Base-by-base conservation (phyloP, 92 coral and sea anemone species). In the Anthopleura xanthogrammica region DNA sequence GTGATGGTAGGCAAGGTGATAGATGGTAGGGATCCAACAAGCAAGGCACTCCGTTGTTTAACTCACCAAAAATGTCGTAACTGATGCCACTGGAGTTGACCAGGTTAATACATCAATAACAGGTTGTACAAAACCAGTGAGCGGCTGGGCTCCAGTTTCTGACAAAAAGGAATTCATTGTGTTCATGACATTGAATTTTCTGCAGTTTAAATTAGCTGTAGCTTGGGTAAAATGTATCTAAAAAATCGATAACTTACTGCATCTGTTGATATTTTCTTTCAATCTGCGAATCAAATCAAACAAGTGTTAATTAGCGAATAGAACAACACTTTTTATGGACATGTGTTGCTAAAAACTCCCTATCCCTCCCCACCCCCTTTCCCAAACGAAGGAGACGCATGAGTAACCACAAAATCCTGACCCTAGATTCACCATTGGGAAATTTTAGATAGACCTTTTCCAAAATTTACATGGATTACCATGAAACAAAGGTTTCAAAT, bases 261-360 rank as follows among this genome's bases (percentile, higher is more conserved):
- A 95, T 83, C 98, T 89, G 73, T 88, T 91, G 88, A 95, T 92
- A 52, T 95, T 95, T 41, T 95, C 98, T 83, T 90, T 93, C 50
- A 95, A 70, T 48, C 98, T 95, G 73, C 13, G 19, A 46, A 87
- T 50, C 16, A n/a, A 58, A 80, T 68, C 50, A 46, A 46, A 2
- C 50, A 46, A 46, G 9, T 46, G 7, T 43, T n/a, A n/a, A n/a
- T n/a, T 4, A 43, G 50, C 50, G 50, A 43, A 43, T 43, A 6
- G 5, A 42, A n/a, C 77, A 52, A 58, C 10, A 29, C 36, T 29
- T 29, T 29, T 29, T 29, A n/a, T 2, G 58, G 22, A 11, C 24
- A 17, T 29, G 19, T 22, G 14, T 52, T 23, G 40, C 29, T 17
- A 52, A 82, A 2, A 16, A 50, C 41, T 72, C 40, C 72, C n/a